Evolutionary conservation across 2,888 invertebrate genomes (phyloP).

Genomic region (Thyatira batis): DNA sequence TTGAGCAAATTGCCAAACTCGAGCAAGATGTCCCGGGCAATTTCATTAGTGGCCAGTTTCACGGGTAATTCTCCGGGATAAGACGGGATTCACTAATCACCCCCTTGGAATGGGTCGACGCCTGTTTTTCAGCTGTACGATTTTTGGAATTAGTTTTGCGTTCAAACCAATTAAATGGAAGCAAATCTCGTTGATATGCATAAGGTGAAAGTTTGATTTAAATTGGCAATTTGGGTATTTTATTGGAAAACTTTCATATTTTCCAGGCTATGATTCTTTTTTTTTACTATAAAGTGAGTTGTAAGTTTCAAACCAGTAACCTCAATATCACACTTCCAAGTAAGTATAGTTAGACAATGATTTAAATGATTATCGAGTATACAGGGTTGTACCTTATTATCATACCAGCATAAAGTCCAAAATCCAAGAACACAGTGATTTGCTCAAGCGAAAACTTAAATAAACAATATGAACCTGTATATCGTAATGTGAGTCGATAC

Average conservation of each 20-base stretch:
- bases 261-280: no score
- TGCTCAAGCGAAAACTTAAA: neutral
- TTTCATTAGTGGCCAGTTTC: constrained; percentile 48
- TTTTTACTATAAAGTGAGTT: no score
- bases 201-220: neutral
- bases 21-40: constrained; percentile 35
- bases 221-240: neutral
- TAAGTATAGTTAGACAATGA: no score
- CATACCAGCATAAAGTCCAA: no score
- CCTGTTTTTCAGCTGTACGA: neutral
- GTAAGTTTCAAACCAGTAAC: no score
- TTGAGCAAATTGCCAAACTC: constrained; percentile 27
- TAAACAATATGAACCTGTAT: neutral
- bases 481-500: neutral
- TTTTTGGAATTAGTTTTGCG: neutral
- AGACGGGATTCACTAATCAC: constrained; percentile 37
- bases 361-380: no score
- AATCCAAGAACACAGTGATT: neutral
- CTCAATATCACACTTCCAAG: no score
- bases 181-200: neutral
- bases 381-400: no score
- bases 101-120: neutral
- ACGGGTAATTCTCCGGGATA: constrained; percentile 40
- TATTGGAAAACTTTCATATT: neutral
- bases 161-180: neutral